Conservation (phyloP, 2,113 vertebrate species). For the Malurus elegans region DNA sequence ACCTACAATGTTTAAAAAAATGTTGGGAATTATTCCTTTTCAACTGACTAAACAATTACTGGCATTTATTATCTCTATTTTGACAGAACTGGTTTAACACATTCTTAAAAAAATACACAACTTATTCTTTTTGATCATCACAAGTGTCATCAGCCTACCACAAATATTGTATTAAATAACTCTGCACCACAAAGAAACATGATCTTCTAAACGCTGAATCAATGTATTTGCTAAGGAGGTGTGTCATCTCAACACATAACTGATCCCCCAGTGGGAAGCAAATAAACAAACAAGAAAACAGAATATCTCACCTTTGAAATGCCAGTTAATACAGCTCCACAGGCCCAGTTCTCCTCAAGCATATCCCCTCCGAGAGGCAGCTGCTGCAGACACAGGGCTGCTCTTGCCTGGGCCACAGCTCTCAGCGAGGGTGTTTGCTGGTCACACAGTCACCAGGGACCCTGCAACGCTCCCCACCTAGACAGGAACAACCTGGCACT, state of each 20-base stretch:
- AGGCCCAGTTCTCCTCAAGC: background rate
- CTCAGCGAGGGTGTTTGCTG: background rate
- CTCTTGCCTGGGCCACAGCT: background rate
- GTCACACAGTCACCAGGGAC: background rate
- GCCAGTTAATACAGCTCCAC: background rate
- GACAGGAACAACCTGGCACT: background rate
- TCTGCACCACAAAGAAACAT: constrained; percentile 36
- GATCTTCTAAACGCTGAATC: background rate
- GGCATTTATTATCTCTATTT: background rate
- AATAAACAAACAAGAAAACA: constrained; percentile 17
- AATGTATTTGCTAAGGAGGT: background rate
- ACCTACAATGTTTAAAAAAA: background rate
- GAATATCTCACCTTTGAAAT: background rate
- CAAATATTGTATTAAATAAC: constrained; percentile 12
- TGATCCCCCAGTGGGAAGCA: background rate
- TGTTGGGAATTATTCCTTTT: background rate
- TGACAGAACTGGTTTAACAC: constrained; percentile 55
- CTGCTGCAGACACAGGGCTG: background rate
- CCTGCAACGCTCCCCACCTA: background rate
- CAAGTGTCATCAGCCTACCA: constrained; percentile 21
- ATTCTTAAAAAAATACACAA: constrained; percentile 6
- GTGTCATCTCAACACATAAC: background rate
- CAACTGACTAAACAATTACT: constrained; percentile 14
- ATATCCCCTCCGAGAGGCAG: fast-evolving
- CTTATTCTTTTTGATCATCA: constrained; percentile 41